Base-by-base conservation (phyloP, 2,888 invertebrate species). In the Pharmacophagus antenor region DNA sequence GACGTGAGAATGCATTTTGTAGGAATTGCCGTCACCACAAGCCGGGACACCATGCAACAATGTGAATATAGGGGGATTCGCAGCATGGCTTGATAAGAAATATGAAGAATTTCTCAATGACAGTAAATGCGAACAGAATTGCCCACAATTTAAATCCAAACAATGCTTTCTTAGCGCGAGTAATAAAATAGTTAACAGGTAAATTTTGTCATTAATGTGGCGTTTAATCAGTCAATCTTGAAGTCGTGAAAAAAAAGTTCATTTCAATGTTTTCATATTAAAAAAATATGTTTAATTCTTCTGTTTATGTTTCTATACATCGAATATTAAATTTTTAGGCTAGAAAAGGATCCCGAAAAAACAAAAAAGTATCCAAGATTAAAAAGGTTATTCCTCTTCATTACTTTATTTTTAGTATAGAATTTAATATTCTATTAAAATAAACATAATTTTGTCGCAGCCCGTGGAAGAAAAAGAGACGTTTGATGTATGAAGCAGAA, bases 21-120 rank as follows among this genome's bases (percentile, higher is more conserved):
- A 70, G 53, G 51, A 62, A n/a, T 52, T 61, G n/a, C 17, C 62
- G 20, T 48, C 51, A 4, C 58, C 57, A 44, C 70, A 51, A 58
- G 50, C 37, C 7, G 54, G 56, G 3, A 49, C 59, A 51, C 53
- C 46, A 46, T 42, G 50, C 31, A 58, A 63, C 8, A 61, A 64
- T 18, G 65, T 63, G 0, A 72, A 79, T 7, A 61, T 76, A 52
- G 63, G 65, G 15, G 77, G 71, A 2, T 88, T 89, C 56, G 85
- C 87, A 0, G 61, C 61, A n/a, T 89, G 88, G 88, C 71, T 89
- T 48, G 87, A 89, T 66, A 54, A 65, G 23, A 89, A 88, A 68
- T 89, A 88, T 56, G 68, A 74, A 1, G 76, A 88, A 66, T 88
- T 75, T 48, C 61, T 84, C 6, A 67, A 67, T 18, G 75, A 78